phyloP scores from a whole-genome alignment of 2,888 invertebrate genomes.

The Saturnia pavonia region DNA sequence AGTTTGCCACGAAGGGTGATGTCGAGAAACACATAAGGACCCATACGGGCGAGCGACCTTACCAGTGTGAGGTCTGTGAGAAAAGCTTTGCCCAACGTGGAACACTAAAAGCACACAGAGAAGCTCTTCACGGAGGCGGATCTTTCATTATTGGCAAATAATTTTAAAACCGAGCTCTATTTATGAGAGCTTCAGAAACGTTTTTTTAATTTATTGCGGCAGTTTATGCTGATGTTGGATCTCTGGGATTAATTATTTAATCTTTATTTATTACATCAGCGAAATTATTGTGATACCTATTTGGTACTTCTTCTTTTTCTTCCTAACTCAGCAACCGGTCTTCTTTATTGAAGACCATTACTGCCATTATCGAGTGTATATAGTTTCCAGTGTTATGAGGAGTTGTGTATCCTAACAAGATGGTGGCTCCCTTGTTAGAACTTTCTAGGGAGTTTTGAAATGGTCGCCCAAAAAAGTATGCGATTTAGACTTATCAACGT shows the following conservation, averaged over 20 bases:
- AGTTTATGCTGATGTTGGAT: not conserved
- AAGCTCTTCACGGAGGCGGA: constrained; percentile 40
- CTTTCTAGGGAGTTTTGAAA: no score
- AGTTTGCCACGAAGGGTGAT: constrained; percentile 64
- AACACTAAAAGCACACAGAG: constrained; percentile 54
- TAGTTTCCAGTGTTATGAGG: no score
- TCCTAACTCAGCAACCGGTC: no score
- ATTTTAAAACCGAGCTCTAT: not conserved
- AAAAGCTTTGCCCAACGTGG: constrained; percentile 59
- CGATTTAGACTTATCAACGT: no score
- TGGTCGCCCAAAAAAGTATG: no score
- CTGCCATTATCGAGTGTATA: no score
- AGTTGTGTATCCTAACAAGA: no score
- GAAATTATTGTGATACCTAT: no score
- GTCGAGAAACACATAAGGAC: constrained; percentile 63
- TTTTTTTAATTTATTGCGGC: not conserved
- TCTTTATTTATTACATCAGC: not conserved
- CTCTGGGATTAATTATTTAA: not conserved
- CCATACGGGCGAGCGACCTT: constrained; percentile 72
- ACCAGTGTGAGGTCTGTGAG: constrained; percentile 52
- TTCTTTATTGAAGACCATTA: no score
- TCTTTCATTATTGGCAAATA: constrained; percentile 9
- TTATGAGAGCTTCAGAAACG: not conserved
- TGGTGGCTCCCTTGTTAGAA: no score
- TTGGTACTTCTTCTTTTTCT: no score